These are phyloP conservation scores for Machimus rusticus DNA, from an alignment of 2,888 invertebrate species.

Conservation along the genomic window DNA sequence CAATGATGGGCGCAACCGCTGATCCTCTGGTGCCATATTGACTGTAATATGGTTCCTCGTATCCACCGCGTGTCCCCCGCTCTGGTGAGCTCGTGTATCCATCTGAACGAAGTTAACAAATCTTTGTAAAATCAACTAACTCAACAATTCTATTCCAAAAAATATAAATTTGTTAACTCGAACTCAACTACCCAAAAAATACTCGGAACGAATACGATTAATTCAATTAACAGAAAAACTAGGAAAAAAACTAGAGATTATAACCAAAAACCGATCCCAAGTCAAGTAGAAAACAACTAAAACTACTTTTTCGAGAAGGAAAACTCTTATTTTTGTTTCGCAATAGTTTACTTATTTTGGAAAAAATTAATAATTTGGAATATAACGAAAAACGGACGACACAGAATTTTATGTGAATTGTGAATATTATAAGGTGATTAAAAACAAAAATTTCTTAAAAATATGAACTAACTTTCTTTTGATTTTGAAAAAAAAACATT, in stretches of 20 bases:
- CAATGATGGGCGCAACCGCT: conserved; percentile 87
- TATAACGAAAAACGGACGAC: background rate
- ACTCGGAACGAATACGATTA: background rate
- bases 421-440: conserved; percentile 5
- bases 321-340: background rate
- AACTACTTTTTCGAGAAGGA: conserved; percentile 25
- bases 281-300: conserved; percentile 19
- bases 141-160: background rate
- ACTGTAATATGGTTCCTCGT: conserved; percentile 88
- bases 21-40: conserved; percentile 75
- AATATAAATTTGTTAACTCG: background rate
- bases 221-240: conserved; percentile 21
- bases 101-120: conserved; percentile 59
- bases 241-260: background rate
- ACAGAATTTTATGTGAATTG: conserved; percentile 12
- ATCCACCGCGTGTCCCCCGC: conserved; percentile 74
- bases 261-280: conserved; percentile 1
- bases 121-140: background rate
- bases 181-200: conserved; percentile 35
- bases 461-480: background rate
- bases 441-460: background rate
- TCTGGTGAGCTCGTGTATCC: conserved; percentile 91
- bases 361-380: background rate
- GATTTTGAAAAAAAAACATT: conserved; percentile 38
- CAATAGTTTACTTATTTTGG: background rate